Percentiles rank a stretch among this genome's conserved stretches.
These are phyloP conservation scores for Cliona cf. orientalis DNA, from an alignment of 37 sponge, comb jelly and placozoan genomes.

Conservation along the genomic window DNA sequence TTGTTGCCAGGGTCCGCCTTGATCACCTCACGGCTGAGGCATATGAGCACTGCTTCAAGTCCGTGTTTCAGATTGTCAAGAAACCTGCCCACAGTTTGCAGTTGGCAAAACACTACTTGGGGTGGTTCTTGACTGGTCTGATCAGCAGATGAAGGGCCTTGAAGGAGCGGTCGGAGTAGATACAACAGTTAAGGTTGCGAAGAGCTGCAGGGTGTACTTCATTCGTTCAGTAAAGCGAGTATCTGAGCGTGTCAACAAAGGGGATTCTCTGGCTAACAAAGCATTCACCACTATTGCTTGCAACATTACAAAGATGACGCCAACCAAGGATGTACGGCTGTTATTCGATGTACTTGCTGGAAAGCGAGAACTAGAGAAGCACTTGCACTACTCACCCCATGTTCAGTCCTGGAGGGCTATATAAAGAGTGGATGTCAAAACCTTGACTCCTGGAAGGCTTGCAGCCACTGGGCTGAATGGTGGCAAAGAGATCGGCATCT, in stretches of 20 bases:
- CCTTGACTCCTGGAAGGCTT: background rate
- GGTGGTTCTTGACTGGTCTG: constrained; percentile 43
- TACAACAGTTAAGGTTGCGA: constrained; percentile 11
- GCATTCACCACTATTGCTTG: constrained; percentile 43
- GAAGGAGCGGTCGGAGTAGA: constrained; percentile 33
- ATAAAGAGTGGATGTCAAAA: background rate
- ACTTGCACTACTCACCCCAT: background rate
- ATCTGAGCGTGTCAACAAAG: constrained; percentile 27
- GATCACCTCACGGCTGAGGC: constrained; percentile 25
- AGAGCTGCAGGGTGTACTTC: constrained; percentile 53
- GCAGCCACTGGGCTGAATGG: constrained; percentile 28
- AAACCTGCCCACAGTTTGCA: constrained; percentile 15
- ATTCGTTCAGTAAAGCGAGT: constrained; percentile 27
- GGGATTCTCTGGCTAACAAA: constrained; percentile 5
- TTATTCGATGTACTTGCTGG: constrained; percentile 26
- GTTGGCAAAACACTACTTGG: constrained; percentile 46
- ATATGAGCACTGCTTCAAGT: constrained; percentile 16
- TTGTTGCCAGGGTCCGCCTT: constrained; percentile 38
- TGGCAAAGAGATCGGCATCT: constrained; percentile 1
- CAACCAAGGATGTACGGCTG: background rate
- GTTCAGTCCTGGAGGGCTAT: background rate
- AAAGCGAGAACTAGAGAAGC: background rate
- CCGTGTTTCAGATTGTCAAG: constrained; percentile 20
- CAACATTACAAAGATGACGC: constrained; percentile 4
- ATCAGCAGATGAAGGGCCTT: constrained; percentile 30